Evolutionary conservation across 2,113 vertebrate genomes (phyloP).

Genomic region (Pangasianodon gigas): DNA sequence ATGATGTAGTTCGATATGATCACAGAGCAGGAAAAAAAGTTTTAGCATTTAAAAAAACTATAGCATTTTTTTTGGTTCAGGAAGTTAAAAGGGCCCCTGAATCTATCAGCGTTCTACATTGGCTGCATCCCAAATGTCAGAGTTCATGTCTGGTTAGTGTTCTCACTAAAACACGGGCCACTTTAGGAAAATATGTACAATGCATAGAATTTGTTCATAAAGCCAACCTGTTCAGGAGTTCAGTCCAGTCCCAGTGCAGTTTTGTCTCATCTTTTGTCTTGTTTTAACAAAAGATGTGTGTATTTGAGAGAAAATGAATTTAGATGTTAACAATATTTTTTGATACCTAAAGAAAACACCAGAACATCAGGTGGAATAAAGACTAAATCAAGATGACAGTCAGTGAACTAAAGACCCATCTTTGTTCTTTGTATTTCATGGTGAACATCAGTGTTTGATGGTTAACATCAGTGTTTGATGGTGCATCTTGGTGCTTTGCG

Average conservation of each 20-base stretch:
- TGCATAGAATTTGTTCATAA: neutral
- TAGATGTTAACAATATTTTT: too few relatives aligned
- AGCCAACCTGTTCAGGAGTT: slow-evolving; percentile 11
- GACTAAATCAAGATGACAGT: neutral
- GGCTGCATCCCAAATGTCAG: slow-evolving; percentile 10
- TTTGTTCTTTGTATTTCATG: neutral
- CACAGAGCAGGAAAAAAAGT: neutral
- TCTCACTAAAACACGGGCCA: slow-evolving; percentile 13
- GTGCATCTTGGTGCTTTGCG: neutral
- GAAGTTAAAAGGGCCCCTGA: slow-evolving; percentile 1
- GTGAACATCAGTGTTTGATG: neutral
- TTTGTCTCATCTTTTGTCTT: neutral
- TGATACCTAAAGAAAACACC: neutral
- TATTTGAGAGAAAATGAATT: neutral
- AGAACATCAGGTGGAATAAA: neutral
- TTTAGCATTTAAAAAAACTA: neutral
- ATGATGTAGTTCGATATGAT: slow-evolving; percentile 27
- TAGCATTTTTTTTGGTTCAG: slow-evolving; percentile 23
- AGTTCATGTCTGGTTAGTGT: slow-evolving; percentile 29
- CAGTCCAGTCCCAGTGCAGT: neutral
- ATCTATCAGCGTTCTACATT: neutral
- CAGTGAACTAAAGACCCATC: neutral
- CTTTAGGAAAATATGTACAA: neutral
- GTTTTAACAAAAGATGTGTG: neutral
- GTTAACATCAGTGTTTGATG: neutral